Conservation (phyloP, 92 coral and sea anemone genomes). For the Pocillopora meandrina region DNA sequence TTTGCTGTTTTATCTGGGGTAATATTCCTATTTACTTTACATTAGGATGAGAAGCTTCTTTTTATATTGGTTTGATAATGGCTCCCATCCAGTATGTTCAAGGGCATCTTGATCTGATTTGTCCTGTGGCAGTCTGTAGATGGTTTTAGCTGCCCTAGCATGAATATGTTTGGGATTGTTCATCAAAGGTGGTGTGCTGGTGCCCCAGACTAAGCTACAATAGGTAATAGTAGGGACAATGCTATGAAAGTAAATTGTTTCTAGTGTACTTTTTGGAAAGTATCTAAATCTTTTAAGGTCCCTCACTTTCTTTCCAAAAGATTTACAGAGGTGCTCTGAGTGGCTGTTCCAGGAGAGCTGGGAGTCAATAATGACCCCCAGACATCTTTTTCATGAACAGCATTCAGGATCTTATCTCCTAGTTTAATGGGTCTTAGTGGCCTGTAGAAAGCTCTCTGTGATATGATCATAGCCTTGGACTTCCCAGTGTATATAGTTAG, state of each 20-base stretch:
- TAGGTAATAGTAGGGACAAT: conserved; percentile 25
- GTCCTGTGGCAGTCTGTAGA: background rate
- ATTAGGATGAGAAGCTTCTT: too few relatives aligned
- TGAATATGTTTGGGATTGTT: conserved; percentile 24
- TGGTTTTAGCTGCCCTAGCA: conserved; percentile 16
- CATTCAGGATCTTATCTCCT: conserved; percentile 35
- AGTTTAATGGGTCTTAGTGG: conserved; percentile 42
- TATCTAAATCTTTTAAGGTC: conserved; percentile 29
- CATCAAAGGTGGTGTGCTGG: conserved; percentile 29
- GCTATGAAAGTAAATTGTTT: too few relatives aligned
- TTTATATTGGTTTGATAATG: too few relatives aligned
- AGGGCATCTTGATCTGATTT: background rate
- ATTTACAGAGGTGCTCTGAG: conserved; percentile 34
- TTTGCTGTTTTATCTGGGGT: too few relatives aligned
- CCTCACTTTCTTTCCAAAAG: conserved; percentile 45
- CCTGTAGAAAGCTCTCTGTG: conserved; percentile 24
- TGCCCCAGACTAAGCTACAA: conserved; percentile 43
- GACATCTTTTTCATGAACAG: conserved; percentile 37
- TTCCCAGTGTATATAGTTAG: conserved; percentile 43
- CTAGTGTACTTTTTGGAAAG: conserved; percentile 32
- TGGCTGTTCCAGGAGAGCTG: conserved; percentile 49
- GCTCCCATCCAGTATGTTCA: background rate
- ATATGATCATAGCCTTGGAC: conserved; percentile 54
- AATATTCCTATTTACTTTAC: too few relatives aligned
- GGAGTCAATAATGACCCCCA: conserved; percentile 45